Evolutionary conservation across 2,888 invertebrate genomes (phyloP), one percentile per base, ranked within the genome.

Genomic region (Tricholauxania praeusta): DNA sequence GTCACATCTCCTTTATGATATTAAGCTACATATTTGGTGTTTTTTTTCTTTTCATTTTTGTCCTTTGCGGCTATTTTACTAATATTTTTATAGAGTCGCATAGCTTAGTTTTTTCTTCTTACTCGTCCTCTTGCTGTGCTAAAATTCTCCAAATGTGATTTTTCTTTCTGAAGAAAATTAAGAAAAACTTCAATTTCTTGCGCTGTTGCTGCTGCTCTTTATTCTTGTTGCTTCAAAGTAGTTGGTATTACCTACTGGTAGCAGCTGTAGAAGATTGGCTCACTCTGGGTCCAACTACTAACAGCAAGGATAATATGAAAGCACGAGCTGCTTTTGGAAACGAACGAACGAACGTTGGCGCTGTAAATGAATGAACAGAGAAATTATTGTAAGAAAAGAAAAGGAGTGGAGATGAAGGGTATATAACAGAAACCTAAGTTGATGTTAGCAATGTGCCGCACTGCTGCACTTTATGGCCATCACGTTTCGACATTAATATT

Each of bases 381-480:
- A 39, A 39, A 39, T 39, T 39, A 39, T 39, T 39, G 39, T 39
- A 39, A 10, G 10, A 10, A 39, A 10, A 39, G 39, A 2, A 39
- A 2, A n/a, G n/a, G n/a, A 39, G 6, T 5, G 39, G 10, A 1
- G 39, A 39, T 7, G 39, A 39, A 10, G 10, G 10, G 39, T 39
- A 10, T 39, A 39, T 8, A 39, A 39, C 5, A 39, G 39, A 39
- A 10, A 39, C 39, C 10, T 10, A 39, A 39, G 39, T 39, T 39
- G 39, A 39, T 39, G 39, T 39, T 39, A 39, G 39, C 39, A 39
- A 19, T 53, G 14, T 59, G 14, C 71, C 76, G 69, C 75, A 76
- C 74, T 74, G 76, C 70, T 76, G 76, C 74, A 76, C 72, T 76
- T 76, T 76, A 76, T 75, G 76, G 73, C 73, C 76, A 75, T 73